phyloP scores from a whole-genome alignment of 64 coral and sea anemone genomes.

The Montipora efflorescens region DNA sequence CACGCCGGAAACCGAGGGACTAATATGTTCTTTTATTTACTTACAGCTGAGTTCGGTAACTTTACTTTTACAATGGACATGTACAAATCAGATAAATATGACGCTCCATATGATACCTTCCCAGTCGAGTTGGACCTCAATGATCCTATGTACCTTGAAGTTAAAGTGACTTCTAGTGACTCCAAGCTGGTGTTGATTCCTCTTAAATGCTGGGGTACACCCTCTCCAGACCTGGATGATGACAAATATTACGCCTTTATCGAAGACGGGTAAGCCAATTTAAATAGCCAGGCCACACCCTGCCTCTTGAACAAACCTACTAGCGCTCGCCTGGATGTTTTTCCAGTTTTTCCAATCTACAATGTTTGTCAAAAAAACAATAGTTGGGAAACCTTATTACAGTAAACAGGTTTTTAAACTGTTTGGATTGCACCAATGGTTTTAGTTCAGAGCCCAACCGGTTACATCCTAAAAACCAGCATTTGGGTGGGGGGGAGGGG shows the following conservation, averaged over 20 bases:
- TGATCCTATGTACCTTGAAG: slow-evolving; percentile 48
- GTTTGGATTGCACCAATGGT: too few relatives aligned
- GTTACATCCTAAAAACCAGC: too few relatives aligned
- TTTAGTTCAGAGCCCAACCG: too few relatives aligned
- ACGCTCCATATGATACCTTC: slow-evolving; percentile 40
- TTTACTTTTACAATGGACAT: slow-evolving; percentile 90
- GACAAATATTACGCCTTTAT: slow-evolving; percentile 65
- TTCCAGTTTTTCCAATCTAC: too few relatives aligned
- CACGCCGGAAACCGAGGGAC: not conserved
- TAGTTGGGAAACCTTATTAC: too few relatives aligned
- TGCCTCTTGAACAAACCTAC: not conserved
- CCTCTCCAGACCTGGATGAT: slow-evolving; percentile 44
- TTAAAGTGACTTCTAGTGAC: slow-evolving; percentile 67
- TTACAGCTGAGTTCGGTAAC: slow-evolving; percentile 85
- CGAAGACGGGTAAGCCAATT: slow-evolving; percentile 59
- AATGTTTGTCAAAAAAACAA: too few relatives aligned
- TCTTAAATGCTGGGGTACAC: slow-evolving; percentile 77
- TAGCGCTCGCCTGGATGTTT: not conserved
- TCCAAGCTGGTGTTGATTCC: slow-evolving; percentile 69
- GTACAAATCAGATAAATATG: slow-evolving; percentile 53
- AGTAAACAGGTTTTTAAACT: too few relatives aligned
- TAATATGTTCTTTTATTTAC: not conserved
- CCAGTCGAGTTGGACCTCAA: slow-evolving; percentile 50
- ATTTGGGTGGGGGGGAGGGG: too few relatives aligned
- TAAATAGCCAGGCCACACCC: too few relatives aligned